Conservation (phyloP, 2,888 invertebrate genomes). For the Rapana venosa region DNA sequence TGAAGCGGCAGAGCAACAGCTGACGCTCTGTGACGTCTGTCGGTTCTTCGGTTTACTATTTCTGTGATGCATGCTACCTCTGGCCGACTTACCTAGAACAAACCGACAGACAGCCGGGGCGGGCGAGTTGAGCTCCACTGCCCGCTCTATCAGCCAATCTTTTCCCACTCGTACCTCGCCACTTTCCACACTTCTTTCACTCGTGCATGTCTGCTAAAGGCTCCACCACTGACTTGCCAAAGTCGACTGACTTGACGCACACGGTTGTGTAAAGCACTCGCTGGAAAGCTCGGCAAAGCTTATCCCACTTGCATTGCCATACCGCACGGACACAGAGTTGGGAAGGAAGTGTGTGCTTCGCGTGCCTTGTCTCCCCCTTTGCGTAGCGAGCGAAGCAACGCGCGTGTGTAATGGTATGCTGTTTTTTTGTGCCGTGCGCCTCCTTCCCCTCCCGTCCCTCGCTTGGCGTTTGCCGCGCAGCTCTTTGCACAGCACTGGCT, state of each 20-base stretch:
- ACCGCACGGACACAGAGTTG: neutral
- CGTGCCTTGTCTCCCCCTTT: slow-evolving; percentile 35
- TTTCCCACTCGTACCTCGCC: slow-evolving; percentile 13
- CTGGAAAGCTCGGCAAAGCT: neutral
- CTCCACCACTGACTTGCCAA: slow-evolving; percentile 13
- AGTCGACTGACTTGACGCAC: slow-evolving; percentile 5
- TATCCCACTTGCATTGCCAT: slow-evolving; percentile 21
- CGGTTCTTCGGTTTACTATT: slow-evolving; percentile 6
- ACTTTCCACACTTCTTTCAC: neutral
- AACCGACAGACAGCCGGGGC: neutral
- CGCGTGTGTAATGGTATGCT: slow-evolving; percentile 23
- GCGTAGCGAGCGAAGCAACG: neutral
- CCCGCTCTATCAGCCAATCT: neutral
- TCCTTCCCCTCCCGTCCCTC: slow-evolving; percentile 32
- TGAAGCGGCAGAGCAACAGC: neutral
- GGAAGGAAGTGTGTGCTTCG: slow-evolving; percentile 10
- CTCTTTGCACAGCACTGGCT: slow-evolving; percentile 17
- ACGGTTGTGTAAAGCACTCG: neutral
- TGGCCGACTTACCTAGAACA: neutral
- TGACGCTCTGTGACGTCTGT: slow-evolving; percentile 30
- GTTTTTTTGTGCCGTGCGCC: slow-evolving; percentile 14
- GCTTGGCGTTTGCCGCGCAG: slow-evolving; percentile 5
- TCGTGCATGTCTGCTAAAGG: neutral
- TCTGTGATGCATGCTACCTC: slow-evolving; percentile 21
- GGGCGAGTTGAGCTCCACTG: neutral